Conservation (phyloP, 2,888 invertebrate species). For the Platycnemis pennipes region DNA sequence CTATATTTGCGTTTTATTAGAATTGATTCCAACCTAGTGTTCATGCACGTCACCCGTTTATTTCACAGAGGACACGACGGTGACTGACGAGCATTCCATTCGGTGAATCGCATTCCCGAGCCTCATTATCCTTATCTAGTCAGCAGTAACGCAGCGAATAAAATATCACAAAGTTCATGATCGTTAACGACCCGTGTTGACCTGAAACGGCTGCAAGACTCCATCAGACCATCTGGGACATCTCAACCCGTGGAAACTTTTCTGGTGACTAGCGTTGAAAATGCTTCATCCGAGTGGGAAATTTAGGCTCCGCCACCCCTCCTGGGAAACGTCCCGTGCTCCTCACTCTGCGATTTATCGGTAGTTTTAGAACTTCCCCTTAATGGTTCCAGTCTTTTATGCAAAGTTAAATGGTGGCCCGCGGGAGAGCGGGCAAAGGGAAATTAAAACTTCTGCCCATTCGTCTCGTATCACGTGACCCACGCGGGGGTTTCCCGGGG, state of each 20-base stretch:
- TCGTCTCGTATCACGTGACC: not conserved
- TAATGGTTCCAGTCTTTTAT: conserved; percentile 22
- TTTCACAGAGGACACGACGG: no score
- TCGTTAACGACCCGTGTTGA: not conserved
- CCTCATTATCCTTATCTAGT: not conserved
- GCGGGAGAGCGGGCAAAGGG: not conserved
- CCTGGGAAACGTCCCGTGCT: not conserved
- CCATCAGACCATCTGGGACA: not conserved
- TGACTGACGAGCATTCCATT: no score
- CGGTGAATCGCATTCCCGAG: no score
- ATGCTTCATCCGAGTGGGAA: not conserved
- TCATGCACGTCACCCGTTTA: no score
- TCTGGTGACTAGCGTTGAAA: not conserved
- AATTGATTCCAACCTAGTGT: no score
- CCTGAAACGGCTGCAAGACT: not conserved
- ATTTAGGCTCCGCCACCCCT: not conserved
- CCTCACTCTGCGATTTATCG: not conserved
- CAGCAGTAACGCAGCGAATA: not conserved
- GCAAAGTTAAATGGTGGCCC: not conserved
- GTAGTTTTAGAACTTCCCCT: not conserved
- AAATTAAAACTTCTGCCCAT: conserved; percentile 25
- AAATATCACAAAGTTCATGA: not conserved
- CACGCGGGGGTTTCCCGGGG: not conserved
- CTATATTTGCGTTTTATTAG: no score
- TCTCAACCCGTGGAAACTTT: not conserved